Evolutionary conservation across 2,888 invertebrate genomes (phyloP), one percentile per base, ranked within the genome.

Genomic region (Ernsta delagoae): DNA sequence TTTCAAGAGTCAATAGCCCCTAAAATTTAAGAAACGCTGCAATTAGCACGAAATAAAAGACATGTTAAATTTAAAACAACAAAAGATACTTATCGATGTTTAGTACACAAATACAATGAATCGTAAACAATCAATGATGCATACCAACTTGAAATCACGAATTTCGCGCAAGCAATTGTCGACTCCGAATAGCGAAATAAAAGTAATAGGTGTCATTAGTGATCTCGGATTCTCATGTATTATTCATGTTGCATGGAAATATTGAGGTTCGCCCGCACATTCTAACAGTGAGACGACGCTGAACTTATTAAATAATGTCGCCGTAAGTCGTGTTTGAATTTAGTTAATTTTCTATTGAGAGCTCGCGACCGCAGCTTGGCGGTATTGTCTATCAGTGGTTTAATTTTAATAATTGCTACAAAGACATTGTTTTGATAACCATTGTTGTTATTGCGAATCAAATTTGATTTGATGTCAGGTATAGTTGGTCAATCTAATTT

Each of bases 191-290:
- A 60, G 54, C 60, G 31, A 53, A 34, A 68, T 62, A 68, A 68
- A 62, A 68, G 68, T 68, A 69, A 69, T 69, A 63, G 57, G 65
- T 70, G 65, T 70, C 74, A 70, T 72, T 72, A 74, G 70, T 65
- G 68, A 59, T 69, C 65, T 63, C 8, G 70, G 65, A 66, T 67
- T 43, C 70, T 72, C 73, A 72, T 74, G 66, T 70, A 71, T 69
- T 73, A 74, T 74, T 74, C 71, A 74, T 67, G 53, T 31, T 54
- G 61, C 43, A 67, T 60, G 56, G 70, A 67, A 70, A 73, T 73
- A 70, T 66, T 69, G 50, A 63, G 66, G 50, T 57, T 62, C 57
- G 24, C 48, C 34, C 48, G 63, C 63, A 54, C 64, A 54, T 64
- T 64, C 64, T 31, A 64, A 48, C 57, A 34, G 60, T 59, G 24